These are phyloP conservation scores for Leptarthrus brevirostris DNA, from an alignment of 2,888 invertebrate genomes.

Conservation along the genomic window DNA sequence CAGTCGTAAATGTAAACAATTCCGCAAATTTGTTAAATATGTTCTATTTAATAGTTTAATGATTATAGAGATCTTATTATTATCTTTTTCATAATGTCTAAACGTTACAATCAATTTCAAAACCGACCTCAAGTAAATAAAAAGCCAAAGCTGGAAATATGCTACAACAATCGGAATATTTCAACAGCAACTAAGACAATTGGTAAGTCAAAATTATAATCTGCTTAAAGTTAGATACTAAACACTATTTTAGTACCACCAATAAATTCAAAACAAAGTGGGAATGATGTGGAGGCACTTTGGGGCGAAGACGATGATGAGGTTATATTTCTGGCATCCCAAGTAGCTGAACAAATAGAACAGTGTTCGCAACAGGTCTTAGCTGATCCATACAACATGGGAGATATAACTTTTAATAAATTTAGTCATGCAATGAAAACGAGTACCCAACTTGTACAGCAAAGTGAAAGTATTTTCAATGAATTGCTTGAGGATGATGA, in stretches of 20 bases:
- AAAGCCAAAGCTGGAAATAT: slow-evolving; percentile 50
- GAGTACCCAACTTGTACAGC: slow-evolving; percentile 48
- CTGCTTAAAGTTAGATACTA: slow-evolving; percentile 62
- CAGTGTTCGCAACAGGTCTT: slow-evolving; percentile 40
- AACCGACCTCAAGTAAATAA: slow-evolving; percentile 14
- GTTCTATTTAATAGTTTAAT: no score
- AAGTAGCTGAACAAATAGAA: slow-evolving; percentile 51
- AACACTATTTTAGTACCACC: slow-evolving; percentile 60
- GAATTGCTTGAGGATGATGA: slow-evolving; percentile 32
- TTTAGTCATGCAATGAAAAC: slow-evolving; percentile 37
- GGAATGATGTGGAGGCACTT: slow-evolving; percentile 32
- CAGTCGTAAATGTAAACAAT: no score
- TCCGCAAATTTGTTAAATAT: no score
- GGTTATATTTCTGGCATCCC: slow-evolving; percentile 53
- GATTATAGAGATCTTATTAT: no score
- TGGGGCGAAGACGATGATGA: slow-evolving; percentile 56
- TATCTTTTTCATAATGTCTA: slow-evolving; percentile 15
- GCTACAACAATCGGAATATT: not conserved
- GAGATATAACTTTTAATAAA: slow-evolving; percentile 43
- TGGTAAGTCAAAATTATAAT: slow-evolving; percentile 57
- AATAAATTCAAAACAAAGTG: not conserved
- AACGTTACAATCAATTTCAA: slow-evolving; percentile 44
- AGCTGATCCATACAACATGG: not conserved
- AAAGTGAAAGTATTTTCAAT: not conserved
- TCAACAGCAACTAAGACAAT: not conserved